Conservation (phyloP, 2,888 invertebrate species). For the Pseudococcus longispinus region DNA sequence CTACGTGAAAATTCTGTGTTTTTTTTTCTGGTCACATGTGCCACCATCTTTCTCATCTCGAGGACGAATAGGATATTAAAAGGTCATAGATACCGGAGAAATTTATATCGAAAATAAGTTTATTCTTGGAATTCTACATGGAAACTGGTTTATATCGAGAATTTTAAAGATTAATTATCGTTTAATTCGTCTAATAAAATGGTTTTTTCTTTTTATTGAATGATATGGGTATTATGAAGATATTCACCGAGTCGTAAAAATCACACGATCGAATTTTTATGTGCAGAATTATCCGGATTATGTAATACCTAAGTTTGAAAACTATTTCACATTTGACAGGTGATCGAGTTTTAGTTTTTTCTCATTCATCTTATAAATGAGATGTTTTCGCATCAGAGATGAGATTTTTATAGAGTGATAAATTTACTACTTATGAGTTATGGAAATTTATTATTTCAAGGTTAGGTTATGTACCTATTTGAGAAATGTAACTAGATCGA, state of each 20-base stretch:
- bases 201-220: not conserved
- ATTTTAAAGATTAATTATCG: not conserved
- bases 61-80: not conserved
- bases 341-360: not conserved
- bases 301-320: not conserved
- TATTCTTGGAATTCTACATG: not conserved
- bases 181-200: constrained; percentile 1
- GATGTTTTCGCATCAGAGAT: not conserved
- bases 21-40: not conserved
- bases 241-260: not conserved
- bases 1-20: not conserved
- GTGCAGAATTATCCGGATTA: not conserved
- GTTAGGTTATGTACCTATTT: not conserved
- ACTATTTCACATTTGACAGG: not conserved
- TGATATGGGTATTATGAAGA: not conserved
- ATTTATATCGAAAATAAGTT: not conserved
- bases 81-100: not conserved
- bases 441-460: not conserved
- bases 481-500: not conserved
- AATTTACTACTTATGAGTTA: not conserved
- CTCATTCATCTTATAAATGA: not conserved
- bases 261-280: not conserved
- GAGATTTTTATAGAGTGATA: not conserved
- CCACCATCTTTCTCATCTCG: not conserved
- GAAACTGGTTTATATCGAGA: not conserved